These are phyloP conservation scores for Thunnus albacares DNA, from an alignment of 2,797 vertebrate species.

Conservation along the genomic window DNA sequence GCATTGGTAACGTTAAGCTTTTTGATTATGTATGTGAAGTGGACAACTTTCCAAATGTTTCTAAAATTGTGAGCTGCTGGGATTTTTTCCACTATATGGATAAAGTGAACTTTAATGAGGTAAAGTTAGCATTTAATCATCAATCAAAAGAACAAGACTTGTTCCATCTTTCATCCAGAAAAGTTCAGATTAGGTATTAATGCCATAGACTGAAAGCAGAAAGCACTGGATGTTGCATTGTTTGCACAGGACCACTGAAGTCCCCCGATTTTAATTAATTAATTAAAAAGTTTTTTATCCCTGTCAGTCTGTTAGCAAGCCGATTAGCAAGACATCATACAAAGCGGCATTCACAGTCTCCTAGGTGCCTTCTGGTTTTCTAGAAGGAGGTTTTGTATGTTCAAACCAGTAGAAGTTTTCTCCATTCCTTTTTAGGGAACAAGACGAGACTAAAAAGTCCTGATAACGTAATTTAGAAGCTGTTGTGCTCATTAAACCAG, in stretches of 20 bases:
- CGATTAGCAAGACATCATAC: background rate
- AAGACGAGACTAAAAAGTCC: background rate
- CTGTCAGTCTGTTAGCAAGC: background rate
- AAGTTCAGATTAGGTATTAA: background rate
- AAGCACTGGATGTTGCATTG: background rate
- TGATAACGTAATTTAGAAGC: background rate
- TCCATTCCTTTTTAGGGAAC: background rate
- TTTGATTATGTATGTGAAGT: conserved; percentile 14
- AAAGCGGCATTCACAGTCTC: background rate
- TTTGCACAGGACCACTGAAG: conserved; percentile 12
- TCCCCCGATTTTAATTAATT: background rate
- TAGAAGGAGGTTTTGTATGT: background rate
- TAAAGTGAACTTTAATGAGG: conserved; percentile 9
- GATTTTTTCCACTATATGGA: background rate
- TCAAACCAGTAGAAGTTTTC: background rate
- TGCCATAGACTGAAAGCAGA: background rate
- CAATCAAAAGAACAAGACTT: background rate
- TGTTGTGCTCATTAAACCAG: background rate
- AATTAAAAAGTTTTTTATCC: background rate
- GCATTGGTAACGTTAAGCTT: conserved; percentile 6
- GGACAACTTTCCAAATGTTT: conserved; percentile 19
- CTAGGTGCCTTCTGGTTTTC: background rate
- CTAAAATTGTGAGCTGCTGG: conserved; percentile 3
- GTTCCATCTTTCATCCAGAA: background rate
- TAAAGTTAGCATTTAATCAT: background rate